Conservation (phyloP, 2,113 vertebrate genomes). For the Sardina pilchardus region DNA sequence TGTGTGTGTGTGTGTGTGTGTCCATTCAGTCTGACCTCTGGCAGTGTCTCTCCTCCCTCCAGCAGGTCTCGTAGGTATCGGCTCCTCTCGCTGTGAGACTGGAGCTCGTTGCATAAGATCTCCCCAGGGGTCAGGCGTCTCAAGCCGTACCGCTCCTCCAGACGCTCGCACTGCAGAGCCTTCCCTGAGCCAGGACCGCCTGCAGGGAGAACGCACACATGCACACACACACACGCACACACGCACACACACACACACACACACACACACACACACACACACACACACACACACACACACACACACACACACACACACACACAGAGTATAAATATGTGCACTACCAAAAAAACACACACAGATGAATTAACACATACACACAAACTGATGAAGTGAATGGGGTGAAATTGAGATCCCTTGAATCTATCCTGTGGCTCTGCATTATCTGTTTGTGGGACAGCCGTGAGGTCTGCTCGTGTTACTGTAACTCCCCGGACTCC, state of each 20-base stretch:
- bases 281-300: background rate
- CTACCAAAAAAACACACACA: no score
- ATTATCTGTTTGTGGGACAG: no score
- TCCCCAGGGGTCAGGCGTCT: conserved; percentile 72
- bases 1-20: background rate
- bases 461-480: no score
- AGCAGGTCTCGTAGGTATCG: conserved; percentile 77
- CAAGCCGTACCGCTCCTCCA: conserved; percentile 83
- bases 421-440: no score
- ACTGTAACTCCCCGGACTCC: no score
- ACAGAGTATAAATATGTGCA: no score
- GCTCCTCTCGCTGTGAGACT: conserved; percentile 78
- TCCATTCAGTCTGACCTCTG: conserved; percentile 70
- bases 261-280: background rate
- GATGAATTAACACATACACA: no score
- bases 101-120: conserved; percentile 79
- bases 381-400: no score
- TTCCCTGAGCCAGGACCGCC: conserved; percentile 93
- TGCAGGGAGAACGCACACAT: conserved; percentile 52
- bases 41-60: conserved; percentile 79
- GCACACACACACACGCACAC: conserved; percentile 24
- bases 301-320: background rate
- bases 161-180: conserved; percentile 80
- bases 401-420: no score
- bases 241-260: background rate